A percentile compares a stretch with the other conserved stretches of the same genome.
Conservation (phyloP, 1,140 invertebrate species). For the Acarapis woodi region DNA sequence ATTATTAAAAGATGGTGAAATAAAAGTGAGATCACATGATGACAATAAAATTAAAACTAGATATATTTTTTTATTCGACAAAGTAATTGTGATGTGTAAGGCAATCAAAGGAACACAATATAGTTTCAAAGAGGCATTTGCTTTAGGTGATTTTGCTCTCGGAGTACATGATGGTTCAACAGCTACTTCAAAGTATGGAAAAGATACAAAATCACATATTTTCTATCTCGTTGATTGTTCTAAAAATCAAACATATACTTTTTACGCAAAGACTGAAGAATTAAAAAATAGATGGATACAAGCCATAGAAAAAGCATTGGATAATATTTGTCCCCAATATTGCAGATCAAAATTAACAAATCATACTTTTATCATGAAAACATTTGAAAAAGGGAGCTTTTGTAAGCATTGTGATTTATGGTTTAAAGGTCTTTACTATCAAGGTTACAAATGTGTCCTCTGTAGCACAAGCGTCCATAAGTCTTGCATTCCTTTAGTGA, state of each 20-base stretch:
- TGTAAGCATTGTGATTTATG: slow-evolving; percentile 61
- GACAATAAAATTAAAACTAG: slow-evolving; percentile 46
- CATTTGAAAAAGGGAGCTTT: slow-evolving; percentile 45
- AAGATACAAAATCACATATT: slow-evolving; percentile 34
- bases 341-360: slow-evolving; percentile 32
- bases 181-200: neutral
- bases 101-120: slow-evolving; percentile 60
- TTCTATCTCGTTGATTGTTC: slow-evolving; percentile 55
- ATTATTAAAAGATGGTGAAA: slow-evolving; percentile 30
- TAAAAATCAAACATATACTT: slow-evolving; percentile 50
- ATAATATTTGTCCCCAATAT: slow-evolving; percentile 52
- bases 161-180: slow-evolving; percentile 36
- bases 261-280: slow-evolving; percentile 63
- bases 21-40: slow-evolving; percentile 65
- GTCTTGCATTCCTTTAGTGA: slow-evolving; percentile 13
- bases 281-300: slow-evolving; percentile 66
- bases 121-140: slow-evolving; percentile 55
- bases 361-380: slow-evolving; percentile 57
- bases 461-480: slow-evolving; percentile 15
- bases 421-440: slow-evolving; percentile 54
- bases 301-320: slow-evolving; percentile 66
- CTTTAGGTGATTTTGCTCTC: slow-evolving; percentile 50
- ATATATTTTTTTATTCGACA: slow-evolving; percentile 88
- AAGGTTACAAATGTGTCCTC: slow-evolving; percentile 20
- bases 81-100: slow-evolving; percentile 83